These are phyloP conservation scores for Amphipoea oculea DNA, from an alignment of 2,888 invertebrate genomes.

Conservation along the genomic window DNA sequence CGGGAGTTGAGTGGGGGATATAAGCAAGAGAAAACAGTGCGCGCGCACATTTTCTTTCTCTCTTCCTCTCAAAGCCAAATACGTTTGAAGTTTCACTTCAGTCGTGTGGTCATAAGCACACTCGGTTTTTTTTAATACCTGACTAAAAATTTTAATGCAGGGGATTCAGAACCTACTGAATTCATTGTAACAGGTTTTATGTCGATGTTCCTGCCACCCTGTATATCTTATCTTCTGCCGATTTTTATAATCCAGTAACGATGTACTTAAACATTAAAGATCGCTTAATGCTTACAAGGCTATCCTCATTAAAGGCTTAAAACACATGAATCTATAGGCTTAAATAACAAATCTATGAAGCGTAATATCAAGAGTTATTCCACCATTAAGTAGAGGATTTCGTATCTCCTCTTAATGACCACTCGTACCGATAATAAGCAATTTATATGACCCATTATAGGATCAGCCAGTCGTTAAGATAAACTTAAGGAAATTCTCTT, in stretches of 20 bases:
- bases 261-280: not conserved
- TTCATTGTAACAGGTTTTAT: not conserved
- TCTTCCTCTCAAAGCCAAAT: too few species aligned
- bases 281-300: not conserved
- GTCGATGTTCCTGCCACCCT: not conserved
- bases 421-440: constrained; percentile 80
- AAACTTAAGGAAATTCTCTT: constrained; percentile 76
- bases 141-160: not conserved
- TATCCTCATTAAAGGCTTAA: constrained; percentile 16
- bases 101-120: too few species aligned
- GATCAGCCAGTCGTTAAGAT: constrained; percentile 83
- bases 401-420: constrained; percentile 76
- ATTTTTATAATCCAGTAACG: not conserved
- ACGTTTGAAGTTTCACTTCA: too few species aligned
- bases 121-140: not conserved
- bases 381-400: constrained; percentile 67
- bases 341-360: constrained; percentile 52
- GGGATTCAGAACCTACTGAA: not conserved
- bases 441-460: constrained; percentile 85
- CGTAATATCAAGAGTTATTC: constrained; percentile 65
- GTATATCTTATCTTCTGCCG: constrained; percentile 1
- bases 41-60: too few species aligned
- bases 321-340: constrained; percentile 15
- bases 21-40: too few species aligned
- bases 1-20: too few species aligned